Evolutionary conservation across 1,140 invertebrate genomes (phyloP).

Genomic region (Drosophila kepulauana): DNA sequence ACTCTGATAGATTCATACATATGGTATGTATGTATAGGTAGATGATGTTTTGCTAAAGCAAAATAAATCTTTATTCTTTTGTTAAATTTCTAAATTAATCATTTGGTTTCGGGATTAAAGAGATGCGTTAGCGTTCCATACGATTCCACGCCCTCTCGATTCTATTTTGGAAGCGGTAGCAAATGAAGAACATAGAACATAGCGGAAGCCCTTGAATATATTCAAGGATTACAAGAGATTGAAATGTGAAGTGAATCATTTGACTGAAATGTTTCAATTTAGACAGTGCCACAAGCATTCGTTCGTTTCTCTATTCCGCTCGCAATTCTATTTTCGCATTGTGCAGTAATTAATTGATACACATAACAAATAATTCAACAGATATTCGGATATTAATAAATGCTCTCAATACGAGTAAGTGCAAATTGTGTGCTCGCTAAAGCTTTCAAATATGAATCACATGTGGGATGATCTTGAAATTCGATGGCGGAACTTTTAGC

Average conservation of each 20-base stretch:
- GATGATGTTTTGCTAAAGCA: too few relatives aligned
- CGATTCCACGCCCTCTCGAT: too few relatives aligned
- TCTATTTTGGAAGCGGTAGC: too few relatives aligned
- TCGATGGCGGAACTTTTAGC: conserved; percentile 32
- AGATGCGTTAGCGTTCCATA: too few relatives aligned
- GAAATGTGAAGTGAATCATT: conserved; percentile 9
- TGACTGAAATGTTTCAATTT: background rate
- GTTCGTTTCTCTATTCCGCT: background rate
- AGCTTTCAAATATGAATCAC: conserved; percentile 33
- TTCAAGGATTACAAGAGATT: too few relatives aligned
- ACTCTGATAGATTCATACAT: too few relatives aligned
- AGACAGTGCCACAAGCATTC: background rate
- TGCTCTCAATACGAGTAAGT: conserved; percentile 11
- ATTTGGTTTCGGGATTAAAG: too few relatives aligned
- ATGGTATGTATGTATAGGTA: too few relatives aligned
- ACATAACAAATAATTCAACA: conserved; percentile 9
- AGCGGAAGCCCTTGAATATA: background rate
- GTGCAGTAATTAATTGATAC: conserved; percentile 29
- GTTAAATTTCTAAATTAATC: too few relatives aligned
- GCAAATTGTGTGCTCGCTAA: background rate
- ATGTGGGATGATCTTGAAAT: conserved; percentile 43
- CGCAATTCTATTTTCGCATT: conserved; percentile 18
- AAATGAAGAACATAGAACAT: too few relatives aligned
- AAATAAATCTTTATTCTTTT: too few relatives aligned
- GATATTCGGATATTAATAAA: conserved; percentile 1